A percentile compares a stretch with the other conserved stretches of the same genome.
Evolutionary conservation across 2,888 invertebrate species (phyloP).

Genomic region (Eueremaeus valkanovi): DNA sequence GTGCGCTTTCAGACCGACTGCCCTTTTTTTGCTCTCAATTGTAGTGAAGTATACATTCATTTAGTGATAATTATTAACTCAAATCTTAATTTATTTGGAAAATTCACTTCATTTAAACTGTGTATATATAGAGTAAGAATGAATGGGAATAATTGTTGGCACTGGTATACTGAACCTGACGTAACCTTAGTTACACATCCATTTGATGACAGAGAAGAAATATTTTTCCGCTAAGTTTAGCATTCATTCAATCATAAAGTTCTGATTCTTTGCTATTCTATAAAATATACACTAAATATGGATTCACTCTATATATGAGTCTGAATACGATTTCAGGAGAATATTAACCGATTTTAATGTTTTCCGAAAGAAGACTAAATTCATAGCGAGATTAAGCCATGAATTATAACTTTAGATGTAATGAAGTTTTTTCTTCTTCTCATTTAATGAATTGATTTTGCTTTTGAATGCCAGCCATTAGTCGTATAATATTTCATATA

Average conservation of each 20-base stretch:
- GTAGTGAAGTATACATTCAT: background rate
- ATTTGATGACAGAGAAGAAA: conserved; percentile 29
- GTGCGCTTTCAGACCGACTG: no score
- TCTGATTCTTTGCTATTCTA: conserved; percentile 17
- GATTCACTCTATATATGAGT: background rate
- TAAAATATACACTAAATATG: background rate
- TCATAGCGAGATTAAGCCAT: background rate
- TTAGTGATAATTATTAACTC: background rate
- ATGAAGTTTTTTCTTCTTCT: background rate
- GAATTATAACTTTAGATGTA: background rate
- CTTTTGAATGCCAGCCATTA: background rate
- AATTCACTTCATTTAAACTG: background rate
- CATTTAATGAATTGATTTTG: background rate
- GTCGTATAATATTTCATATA: conserved; percentile 3
- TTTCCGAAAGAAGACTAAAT: background rate
- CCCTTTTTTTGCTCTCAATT: background rate
- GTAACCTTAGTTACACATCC: conserved; percentile 19
- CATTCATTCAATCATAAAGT: conserved; percentile 34
- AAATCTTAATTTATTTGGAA: no score
- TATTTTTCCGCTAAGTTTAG: conserved; percentile 27
- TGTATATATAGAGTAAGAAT: background rate
- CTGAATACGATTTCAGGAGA: background rate
- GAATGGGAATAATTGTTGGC: background rate
- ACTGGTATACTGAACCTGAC: conserved; percentile 19
- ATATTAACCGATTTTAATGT: background rate